Evolutionary conservation across 2,888 invertebrate genomes (phyloP).

Genomic region (Sarcophaga caerulescens): DNA sequence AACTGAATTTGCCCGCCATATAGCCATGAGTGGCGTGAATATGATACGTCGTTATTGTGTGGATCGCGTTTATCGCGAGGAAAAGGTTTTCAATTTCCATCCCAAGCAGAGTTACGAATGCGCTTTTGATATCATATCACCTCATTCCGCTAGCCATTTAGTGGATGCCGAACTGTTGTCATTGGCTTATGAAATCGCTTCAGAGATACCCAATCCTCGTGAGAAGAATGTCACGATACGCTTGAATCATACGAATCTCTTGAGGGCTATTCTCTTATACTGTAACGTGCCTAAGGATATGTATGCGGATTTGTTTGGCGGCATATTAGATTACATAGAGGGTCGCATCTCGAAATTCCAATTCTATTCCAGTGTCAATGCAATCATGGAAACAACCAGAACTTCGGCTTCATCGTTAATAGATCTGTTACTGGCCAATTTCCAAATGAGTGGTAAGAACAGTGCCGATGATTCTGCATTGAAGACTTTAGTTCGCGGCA

Average conservation of each 20-base stretch:
- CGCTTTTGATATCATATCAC: slow-evolving; percentile 95
- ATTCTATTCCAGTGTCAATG: slow-evolving; percentile 86
- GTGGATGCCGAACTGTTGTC: slow-evolving; percentile 93
- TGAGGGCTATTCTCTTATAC: slow-evolving; percentile 89
- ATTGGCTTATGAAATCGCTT: slow-evolving; percentile 88
- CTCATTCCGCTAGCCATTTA: slow-evolving; percentile 87
- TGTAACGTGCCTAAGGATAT: slow-evolving; percentile 89
- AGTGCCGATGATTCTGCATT: slow-evolving; percentile 77
- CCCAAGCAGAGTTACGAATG: slow-evolving; percentile 95
- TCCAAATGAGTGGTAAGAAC: slow-evolving; percentile 76
- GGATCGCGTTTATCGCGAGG: slow-evolving; percentile 92
- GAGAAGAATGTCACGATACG: slow-evolving; percentile 86
- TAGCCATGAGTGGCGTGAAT: slow-evolving; percentile 90
- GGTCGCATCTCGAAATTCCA: slow-evolving; percentile 86
- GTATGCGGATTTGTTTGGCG: slow-evolving; percentile 80
- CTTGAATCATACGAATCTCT: slow-evolving; percentile 89
- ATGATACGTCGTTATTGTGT: slow-evolving; percentile 92
- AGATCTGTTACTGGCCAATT: slow-evolving; percentile 78
- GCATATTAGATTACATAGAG: slow-evolving; percentile 80
- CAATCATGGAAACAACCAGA: slow-evolving; percentile 84
- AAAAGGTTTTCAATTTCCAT: slow-evolving; percentile 90
- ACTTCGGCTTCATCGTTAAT: slow-evolving; percentile 77
- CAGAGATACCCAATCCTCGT: slow-evolving; percentile 85
- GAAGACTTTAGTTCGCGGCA: slow-evolving; percentile 85
- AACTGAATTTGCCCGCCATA: slow-evolving; percentile 90